A percentile compares a stretch with the other conserved stretches of the same genome.
Evolutionary conservation across 2,113 vertebrate species (phyloP).

Genomic region (Ellobius talpinus): DNA sequence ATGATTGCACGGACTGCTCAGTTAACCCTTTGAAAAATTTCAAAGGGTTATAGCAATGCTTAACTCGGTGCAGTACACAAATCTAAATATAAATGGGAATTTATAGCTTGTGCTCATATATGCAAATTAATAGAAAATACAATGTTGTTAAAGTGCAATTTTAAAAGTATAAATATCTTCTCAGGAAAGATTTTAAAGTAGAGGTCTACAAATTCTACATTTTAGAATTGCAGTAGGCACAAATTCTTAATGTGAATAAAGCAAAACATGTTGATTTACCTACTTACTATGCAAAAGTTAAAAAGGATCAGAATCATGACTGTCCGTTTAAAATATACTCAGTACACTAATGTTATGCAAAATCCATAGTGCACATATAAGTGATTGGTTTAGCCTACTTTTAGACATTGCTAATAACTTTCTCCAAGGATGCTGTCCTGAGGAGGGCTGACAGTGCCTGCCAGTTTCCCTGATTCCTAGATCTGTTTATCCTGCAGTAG

Average conservation of each 20-base stretch:
- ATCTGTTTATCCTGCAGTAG: not conserved
- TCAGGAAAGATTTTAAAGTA: not conserved
- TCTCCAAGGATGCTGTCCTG: not conserved
- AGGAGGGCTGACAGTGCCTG: not conserved
- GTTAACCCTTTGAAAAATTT: not conserved
- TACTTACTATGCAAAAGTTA: not conserved
- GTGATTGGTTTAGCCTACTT: not conserved
- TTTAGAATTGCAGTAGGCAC: not conserved
- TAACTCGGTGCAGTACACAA: not conserved
- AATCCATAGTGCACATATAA: not conserved
- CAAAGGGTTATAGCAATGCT: not conserved
- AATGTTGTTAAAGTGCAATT: slow-evolving; percentile 19
- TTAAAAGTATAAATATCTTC: slow-evolving; percentile 26
- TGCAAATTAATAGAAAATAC: slow-evolving; percentile 33
- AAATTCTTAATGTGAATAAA: not conserved
- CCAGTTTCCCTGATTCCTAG: not conserved
- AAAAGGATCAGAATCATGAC: not conserved
- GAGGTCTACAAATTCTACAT: not conserved
- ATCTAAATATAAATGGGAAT: not conserved
- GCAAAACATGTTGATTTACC: slow-evolving; percentile 4
- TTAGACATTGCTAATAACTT: not conserved
- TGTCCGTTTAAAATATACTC: not conserved
- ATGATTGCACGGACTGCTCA: not conserved
- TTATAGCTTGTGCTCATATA: not conserved
- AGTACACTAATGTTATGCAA: not conserved